Conservation (phyloP, 1,140 invertebrate genomes). For the Holotrichia oblita region DNA sequence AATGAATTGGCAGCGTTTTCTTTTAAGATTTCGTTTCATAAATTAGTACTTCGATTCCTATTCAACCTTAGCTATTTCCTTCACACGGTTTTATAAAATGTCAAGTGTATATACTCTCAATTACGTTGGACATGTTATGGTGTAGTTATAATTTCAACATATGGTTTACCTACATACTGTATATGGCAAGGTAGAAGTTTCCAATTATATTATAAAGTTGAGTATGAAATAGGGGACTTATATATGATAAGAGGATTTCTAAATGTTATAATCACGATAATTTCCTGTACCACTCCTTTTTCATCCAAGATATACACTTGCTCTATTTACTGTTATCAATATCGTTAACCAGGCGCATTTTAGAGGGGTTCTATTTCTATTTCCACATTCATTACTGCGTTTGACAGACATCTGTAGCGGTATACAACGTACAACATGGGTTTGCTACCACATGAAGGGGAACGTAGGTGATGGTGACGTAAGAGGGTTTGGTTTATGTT, state of each 20-base stretch:
- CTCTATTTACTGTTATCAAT: conserved; percentile 19
- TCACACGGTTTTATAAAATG: no score
- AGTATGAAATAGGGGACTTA: no score
- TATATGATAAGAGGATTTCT: not conserved
- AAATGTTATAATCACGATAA: not conserved
- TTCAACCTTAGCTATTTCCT: no score
- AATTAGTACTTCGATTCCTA: no score
- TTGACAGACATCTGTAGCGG: conserved; percentile 27
- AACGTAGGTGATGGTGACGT: not conserved
- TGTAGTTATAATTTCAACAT: no score
- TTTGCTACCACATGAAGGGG: not conserved
- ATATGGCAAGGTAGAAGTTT: not conserved
- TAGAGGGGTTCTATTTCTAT: conserved; percentile 31
- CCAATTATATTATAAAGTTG: not conserved
- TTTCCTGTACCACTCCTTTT: not conserved
- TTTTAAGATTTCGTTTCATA: not conserved
- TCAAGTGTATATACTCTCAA: no score
- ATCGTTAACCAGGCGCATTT: not conserved
- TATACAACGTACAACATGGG: not conserved
- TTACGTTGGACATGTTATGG: no score
- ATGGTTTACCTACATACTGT: not conserved
- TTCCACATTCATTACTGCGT: conserved; percentile 30
- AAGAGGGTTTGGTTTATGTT: not conserved
- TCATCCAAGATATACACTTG: not conserved
- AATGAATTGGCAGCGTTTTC: not conserved